Conservation (phyloP, 2,113 vertebrate species). For the Blennius ocellaris region DNA sequence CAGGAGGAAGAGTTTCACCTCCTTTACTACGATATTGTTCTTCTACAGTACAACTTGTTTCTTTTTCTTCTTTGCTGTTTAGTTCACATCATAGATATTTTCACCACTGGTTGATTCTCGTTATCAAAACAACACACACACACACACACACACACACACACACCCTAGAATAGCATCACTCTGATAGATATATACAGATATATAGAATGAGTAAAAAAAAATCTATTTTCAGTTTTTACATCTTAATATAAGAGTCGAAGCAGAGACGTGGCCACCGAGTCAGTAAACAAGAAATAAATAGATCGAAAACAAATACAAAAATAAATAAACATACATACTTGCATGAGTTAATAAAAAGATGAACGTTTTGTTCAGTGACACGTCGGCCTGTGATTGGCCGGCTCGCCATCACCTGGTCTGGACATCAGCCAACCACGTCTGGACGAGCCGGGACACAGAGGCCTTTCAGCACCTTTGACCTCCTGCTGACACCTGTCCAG, state of each 20-base stretch:
- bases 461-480: conserved; percentile 71
- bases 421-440: conserved; percentile 63
- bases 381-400: conserved; percentile 41
- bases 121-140: conserved; percentile 77
- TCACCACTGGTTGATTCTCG: conserved; percentile 74
- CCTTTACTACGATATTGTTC: conserved; percentile 81
- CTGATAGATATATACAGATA: conserved; percentile 82
- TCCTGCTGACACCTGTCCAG: too few species aligned
- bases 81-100: conserved; percentile 76
- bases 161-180: conserved; percentile 71
- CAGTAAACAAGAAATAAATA: conserved; percentile 82
- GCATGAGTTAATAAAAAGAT: conserved; percentile 75
- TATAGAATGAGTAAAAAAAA: conserved; percentile 82
- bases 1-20: too few species aligned
- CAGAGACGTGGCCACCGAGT: conserved; percentile 85
- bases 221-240: conserved; percentile 79
- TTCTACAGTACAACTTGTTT: conserved; percentile 82
- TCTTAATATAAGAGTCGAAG: conserved; percentile 82
- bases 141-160: conserved; percentile 69
- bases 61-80: conserved; percentile 59
- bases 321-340: conserved; percentile 83
- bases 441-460: conserved; percentile 37
- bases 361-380: conserved; percentile 64
- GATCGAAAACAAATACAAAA: conserved; percentile 85
- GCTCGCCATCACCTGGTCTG: conserved; percentile 50